Evolutionary conservation across 1,140 invertebrate genomes (phyloP).

Genomic region (Aethina tumida): DNA sequence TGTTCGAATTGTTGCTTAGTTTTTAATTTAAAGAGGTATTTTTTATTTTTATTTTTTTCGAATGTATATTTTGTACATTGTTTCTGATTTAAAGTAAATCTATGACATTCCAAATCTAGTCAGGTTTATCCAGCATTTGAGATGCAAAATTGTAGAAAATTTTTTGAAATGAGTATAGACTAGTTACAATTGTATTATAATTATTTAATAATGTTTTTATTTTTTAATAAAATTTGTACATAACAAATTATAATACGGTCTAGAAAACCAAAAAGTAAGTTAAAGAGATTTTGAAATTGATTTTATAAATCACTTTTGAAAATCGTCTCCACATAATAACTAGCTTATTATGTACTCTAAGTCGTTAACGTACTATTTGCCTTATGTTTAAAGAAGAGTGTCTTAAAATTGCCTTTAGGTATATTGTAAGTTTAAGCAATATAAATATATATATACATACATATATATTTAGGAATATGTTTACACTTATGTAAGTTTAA

Average conservation of each 20-base stretch:
- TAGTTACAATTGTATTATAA: slow-evolving; percentile 21
- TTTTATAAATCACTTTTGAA: slow-evolving; percentile 8
- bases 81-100: slow-evolving; percentile 12
- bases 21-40: neutral
- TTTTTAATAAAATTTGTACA: slow-evolving; percentile 25
- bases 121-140: slow-evolving; percentile 23
- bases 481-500: slow-evolving; percentile 7
- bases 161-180: slow-evolving; percentile 23
- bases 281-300: slow-evolving; percentile 9
- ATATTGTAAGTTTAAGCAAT: neutral
- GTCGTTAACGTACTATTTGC: neutral
- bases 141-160: slow-evolving; percentile 3
- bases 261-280: slow-evolving; percentile 30
- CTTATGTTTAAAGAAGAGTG: slow-evolving; percentile 6
- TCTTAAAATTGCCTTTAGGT: slow-evolving; percentile 19
- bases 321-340: slow-evolving; percentile 4
- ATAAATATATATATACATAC: slow-evolving; percentile 6
- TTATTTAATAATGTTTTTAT: slow-evolving; percentile 16
- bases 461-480: slow-evolving; percentile 20
- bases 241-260: slow-evolving; percentile 28
- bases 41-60: slow-evolving; percentile 2
- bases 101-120: slow-evolving; percentile 24
- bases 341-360: neutral
- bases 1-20: neutral
- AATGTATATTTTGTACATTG: slow-evolving; percentile 9